These are phyloP conservation scores for Tetranychus truncatus DNA, from an alignment of 2,888 invertebrate genomes.

Conservation along the genomic window DNA sequence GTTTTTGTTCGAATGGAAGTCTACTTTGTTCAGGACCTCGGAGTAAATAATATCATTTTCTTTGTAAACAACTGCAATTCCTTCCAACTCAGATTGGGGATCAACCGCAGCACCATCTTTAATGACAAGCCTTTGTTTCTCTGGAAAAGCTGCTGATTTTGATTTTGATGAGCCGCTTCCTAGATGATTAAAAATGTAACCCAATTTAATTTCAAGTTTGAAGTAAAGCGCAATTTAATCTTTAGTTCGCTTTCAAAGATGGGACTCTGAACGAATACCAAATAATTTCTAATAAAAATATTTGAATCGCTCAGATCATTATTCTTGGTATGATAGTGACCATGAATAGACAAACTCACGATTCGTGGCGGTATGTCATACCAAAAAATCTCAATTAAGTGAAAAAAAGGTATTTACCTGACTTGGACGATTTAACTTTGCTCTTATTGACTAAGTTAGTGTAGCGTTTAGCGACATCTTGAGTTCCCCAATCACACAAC, in stretches of 20 bases:
- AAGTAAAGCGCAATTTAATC: too few species aligned
- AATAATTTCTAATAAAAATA: too few species aligned
- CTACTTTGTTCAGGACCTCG: background rate
- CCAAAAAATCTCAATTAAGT: background rate
- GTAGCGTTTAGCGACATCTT: background rate
- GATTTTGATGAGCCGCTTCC: background rate
- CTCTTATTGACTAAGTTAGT: slow-evolving; percentile 2
- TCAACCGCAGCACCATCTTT: slow-evolving; percentile 6
- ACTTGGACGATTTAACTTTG: background rate
- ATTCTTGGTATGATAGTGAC: background rate
- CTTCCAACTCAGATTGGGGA: background rate
- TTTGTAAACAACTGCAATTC: slow-evolving; percentile 5
- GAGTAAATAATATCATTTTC: background rate
- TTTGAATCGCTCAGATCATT: background rate
- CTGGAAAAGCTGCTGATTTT: background rate
- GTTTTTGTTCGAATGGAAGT: background rate
- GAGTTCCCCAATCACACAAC: background rate
- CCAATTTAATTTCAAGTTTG: background rate
- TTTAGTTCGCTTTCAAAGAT: too few species aligned
- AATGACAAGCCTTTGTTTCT: background rate
- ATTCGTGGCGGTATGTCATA: background rate
- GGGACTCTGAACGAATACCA: too few species aligned
- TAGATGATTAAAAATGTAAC: background rate
- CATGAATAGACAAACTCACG: background rate
- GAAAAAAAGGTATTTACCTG: background rate